Percentiles rank a stretch among this genome's conserved stretches.
phyloP scores from a whole-genome alignment of 2,113 vertebrate species.

The Gasterosteus nipponicus region DNA sequence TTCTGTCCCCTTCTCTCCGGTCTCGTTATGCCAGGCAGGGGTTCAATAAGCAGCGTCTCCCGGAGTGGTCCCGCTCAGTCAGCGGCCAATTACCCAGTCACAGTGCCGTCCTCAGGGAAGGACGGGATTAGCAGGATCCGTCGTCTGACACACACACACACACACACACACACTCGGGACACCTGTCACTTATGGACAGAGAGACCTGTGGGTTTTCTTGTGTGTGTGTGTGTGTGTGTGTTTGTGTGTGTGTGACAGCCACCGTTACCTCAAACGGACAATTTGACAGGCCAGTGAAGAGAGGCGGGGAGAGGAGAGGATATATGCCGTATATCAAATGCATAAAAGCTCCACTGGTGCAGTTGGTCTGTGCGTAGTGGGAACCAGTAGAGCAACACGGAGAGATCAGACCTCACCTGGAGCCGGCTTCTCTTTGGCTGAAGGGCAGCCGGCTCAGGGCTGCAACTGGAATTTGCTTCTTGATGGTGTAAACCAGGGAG shows the following conservation, averaged over 20 bases:
- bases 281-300: constrained; percentile 72
- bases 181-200: constrained; percentile 68
- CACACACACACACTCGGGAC: constrained; percentile 39
- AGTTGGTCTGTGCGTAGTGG: constrained; percentile 42
- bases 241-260: too few species aligned
- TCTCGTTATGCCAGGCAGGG: constrained; percentile 64
- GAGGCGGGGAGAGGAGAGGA: constrained; percentile 42
- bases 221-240: constrained; percentile 16
- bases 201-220: constrained; percentile 59
- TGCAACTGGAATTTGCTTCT: constrained; percentile 20
- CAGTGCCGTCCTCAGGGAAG: constrained; percentile 70
- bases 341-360: constrained; percentile 63
- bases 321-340: constrained; percentile 62
- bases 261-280: constrained; percentile 57
- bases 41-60: constrained; percentile 73
- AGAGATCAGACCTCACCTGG: constrained; percentile 55
- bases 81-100: constrained; percentile 80
- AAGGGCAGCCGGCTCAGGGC: constrained; percentile 29
- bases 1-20: constrained; percentile 41
- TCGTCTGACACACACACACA: constrained; percentile 47
- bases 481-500: constrained; percentile 7
- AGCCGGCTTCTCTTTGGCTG: constrained; percentile 25
- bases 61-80: constrained; percentile 73
- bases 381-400: constrained; percentile 19
- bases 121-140: constrained; percentile 75